A percentile compares a stretch with the other conserved stretches of the same genome.
phyloP scores from a whole-genome alignment of 2,888 invertebrate species.

The Pteria penguin region DNA sequence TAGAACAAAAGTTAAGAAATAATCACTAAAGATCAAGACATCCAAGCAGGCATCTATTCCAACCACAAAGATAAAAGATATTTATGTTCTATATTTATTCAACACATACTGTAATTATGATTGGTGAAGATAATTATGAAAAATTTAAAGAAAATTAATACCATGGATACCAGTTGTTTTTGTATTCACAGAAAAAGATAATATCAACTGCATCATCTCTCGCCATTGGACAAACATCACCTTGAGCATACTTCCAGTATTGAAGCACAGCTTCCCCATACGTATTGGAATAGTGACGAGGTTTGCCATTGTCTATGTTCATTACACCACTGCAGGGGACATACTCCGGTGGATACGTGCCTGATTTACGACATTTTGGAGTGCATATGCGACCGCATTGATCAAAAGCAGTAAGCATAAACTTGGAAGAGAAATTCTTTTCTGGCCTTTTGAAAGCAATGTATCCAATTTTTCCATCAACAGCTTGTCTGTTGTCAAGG shows the following conservation, averaged over 20 bases:
- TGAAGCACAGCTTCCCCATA: conserved; percentile 47
- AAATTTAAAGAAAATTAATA: too few species aligned
- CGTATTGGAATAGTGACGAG: conserved; percentile 46
- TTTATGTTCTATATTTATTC: too few species aligned
- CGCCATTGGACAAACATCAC: conserved; percentile 43
- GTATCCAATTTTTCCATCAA: conserved; percentile 51
- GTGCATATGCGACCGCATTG: conserved; percentile 58
- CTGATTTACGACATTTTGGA: conserved; percentile 47
- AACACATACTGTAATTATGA: neutral
- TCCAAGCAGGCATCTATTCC: too few species aligned
- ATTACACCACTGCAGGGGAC: conserved; percentile 52
- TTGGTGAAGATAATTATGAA: neutral
- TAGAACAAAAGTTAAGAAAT: too few species aligned
- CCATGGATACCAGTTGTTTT: conserved; percentile 28
- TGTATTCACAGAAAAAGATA: conserved; percentile 59
- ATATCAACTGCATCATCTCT: conserved; percentile 48
- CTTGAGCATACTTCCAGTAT: conserved; percentile 51
- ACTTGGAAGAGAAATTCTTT: conserved; percentile 25
- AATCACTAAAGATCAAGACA: too few species aligned
- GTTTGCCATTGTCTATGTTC: conserved; percentile 40
- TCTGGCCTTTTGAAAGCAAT: conserved; percentile 54
- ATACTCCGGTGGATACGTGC: conserved; percentile 27
- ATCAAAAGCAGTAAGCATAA: conserved; percentile 53
- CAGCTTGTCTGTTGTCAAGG: conserved; percentile 56
- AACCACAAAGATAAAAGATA: too few species aligned